phyloP scores from a whole-genome alignment of 2,888 invertebrate species.

The Oxyscelio sp. region DNA sequence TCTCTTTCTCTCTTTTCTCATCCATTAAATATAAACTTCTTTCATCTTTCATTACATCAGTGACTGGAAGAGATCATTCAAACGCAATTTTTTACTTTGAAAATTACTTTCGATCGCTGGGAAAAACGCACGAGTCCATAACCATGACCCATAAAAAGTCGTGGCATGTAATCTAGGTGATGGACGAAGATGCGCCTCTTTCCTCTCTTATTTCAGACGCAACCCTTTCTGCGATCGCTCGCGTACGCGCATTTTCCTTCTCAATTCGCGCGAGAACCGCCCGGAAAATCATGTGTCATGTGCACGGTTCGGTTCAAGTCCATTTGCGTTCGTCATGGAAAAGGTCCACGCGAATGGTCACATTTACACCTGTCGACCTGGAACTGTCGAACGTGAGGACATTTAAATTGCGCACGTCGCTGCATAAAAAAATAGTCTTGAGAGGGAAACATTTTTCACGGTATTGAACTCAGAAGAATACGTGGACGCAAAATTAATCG shows the following conservation, averaged over 20 bases:
- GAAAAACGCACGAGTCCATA: no score
- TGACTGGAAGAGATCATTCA: constrained; percentile 64
- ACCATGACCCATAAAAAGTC: constrained; percentile 33
- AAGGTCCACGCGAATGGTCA: constrained; percentile 40
- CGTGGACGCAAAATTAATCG: constrained; percentile 31
- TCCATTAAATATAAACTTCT: constrained; percentile 66
- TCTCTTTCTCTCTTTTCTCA: constrained; percentile 39
- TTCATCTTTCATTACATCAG: constrained; percentile 63
- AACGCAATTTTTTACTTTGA: constrained; percentile 62
- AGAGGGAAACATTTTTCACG: constrained; percentile 36
- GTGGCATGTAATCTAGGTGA: constrained; percentile 41
- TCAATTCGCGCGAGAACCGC: constrained; percentile 19
- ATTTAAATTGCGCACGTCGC: constrained; percentile 29
- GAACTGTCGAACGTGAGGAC: constrained; percentile 37
- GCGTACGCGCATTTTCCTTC: constrained; percentile 25
- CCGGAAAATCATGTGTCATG: constrained; percentile 49
- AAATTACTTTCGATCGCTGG: constrained; percentile 72
- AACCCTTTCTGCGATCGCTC: constrained; percentile 23
- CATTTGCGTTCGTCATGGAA: constrained; percentile 65
- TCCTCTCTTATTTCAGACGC: neutral
- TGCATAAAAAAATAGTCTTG: constrained; percentile 48
- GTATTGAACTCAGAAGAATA: constrained; percentile 25
- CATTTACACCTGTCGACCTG: constrained; percentile 53
- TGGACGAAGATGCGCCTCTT: constrained; percentile 4
- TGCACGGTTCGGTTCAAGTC: constrained; percentile 46